A percentile compares a stretch with the other conserved stretches of the same genome.
Conservation (phyloP, 1,140 invertebrate species). For the Atta cephalotes region DNA sequence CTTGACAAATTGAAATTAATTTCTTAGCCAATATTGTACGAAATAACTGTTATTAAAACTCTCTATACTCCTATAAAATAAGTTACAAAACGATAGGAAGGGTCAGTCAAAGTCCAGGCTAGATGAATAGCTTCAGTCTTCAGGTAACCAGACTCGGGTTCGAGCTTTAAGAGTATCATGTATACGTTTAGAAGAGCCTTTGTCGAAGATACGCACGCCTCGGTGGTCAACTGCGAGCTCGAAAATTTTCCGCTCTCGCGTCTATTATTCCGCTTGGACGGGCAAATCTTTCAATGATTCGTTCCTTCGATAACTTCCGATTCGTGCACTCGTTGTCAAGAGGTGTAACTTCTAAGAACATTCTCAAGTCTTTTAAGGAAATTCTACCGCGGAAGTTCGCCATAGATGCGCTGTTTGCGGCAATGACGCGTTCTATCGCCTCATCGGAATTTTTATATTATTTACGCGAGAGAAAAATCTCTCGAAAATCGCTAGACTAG, state of each 20-base stretch:
- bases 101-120: conserved; percentile 2
- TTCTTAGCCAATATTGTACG: neutral
- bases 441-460: neutral
- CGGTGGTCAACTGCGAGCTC: conserved; percentile 22
- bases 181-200: conserved; percentile 5
- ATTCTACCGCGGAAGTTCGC: neutral
- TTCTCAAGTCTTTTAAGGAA: neutral
- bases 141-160: neutral
- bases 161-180: neutral
- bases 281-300: conserved; percentile 2
- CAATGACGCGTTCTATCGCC: neutral
- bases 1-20: conserved; percentile 28
- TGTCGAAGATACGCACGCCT: conserved; percentile 18
- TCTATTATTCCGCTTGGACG: conserved; percentile 28
- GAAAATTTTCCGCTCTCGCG: conserved; percentile 20
- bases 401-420: neutral
- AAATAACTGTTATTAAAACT: neutral
- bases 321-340: neutral
- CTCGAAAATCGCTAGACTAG: neutral
- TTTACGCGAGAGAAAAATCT: conserved; percentile 2
- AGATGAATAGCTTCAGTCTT: conserved; percentile 29
- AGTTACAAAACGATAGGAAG: neutral
- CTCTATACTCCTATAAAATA: neutral
- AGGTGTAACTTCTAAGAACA: neutral
- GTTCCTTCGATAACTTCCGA: conserved; percentile 19